Evolutionary conservation across 2,113 vertebrate genomes (phyloP).

Genomic region (Alligator mississippiensis): DNA sequence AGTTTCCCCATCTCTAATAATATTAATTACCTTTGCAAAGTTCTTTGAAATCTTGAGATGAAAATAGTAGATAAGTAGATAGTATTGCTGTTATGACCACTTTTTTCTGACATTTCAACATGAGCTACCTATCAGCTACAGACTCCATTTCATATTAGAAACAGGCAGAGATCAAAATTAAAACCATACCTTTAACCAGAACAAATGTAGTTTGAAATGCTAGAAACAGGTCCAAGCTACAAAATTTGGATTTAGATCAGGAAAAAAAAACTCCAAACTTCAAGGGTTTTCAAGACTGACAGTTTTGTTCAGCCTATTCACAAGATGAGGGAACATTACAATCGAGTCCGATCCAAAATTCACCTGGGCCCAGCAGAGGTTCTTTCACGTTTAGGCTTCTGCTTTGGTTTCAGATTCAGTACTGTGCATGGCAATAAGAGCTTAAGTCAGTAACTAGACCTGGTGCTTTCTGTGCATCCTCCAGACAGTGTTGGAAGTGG

Average conservation of each 20-base stretch:
- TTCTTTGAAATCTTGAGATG: constrained; percentile 20
- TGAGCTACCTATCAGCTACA: neutral
- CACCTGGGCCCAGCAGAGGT: neutral
- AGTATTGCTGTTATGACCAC: neutral
- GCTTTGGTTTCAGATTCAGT: neutral
- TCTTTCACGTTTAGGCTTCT: neutral
- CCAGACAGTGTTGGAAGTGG: neutral
- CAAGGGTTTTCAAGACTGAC: neutral
- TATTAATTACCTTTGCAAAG: neutral
- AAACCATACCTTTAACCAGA: neutral
- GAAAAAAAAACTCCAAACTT: neutral
- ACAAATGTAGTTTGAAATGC: neutral
- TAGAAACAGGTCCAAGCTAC: neutral
- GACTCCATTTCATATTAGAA: neutral
- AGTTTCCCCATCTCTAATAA: neutral
- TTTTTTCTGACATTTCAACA: neutral
- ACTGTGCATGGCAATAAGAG: neutral
- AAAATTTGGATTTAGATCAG: neutral
- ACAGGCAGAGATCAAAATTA: neutral
- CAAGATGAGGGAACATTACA: neutral
- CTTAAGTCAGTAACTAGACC: neutral
- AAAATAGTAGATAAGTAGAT: neutral
- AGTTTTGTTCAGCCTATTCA: neutral
- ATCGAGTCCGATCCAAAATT: neutral
- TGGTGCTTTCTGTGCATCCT: neutral